phyloP scores from a whole-genome alignment of 2,113 vertebrate species.

The Sylvietta virens region DNA sequence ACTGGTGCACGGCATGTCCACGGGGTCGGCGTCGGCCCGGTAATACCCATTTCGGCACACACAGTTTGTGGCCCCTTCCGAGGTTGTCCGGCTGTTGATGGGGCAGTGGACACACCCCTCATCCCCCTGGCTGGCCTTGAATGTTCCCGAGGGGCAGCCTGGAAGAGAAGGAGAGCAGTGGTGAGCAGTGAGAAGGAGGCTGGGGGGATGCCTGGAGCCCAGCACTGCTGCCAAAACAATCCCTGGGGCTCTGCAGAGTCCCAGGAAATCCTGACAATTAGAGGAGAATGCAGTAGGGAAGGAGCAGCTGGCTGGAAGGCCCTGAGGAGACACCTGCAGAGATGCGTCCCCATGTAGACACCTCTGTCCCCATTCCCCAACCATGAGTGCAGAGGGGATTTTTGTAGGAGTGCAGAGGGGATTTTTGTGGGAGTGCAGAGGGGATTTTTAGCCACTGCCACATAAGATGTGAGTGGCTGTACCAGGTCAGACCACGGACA shows the following conservation, averaged over 20 bases:
- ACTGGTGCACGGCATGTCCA: slow-evolving; percentile 94
- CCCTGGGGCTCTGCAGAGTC: not conserved
- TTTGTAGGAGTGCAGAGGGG: fast-evolving
- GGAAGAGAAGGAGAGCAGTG: slow-evolving; percentile 1
- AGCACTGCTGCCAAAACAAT: not conserved
- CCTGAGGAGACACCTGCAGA: not conserved
- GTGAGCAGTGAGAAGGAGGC: not conserved
- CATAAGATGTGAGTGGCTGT: fast-evolving
- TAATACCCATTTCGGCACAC: slow-evolving; percentile 87
- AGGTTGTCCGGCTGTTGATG: slow-evolving; percentile 89
- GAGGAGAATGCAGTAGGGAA: not conserved
- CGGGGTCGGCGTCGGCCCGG: slow-evolving; percentile 83
- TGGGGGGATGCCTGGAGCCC: not conserved
- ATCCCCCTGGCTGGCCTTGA: slow-evolving; percentile 91
- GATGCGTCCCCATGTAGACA: no score
- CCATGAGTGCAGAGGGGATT: fast-evolving
- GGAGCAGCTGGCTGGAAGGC: not conserved
- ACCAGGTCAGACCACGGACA: not conserved
- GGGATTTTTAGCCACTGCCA: not conserved
- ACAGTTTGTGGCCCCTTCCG: slow-evolving; percentile 86
- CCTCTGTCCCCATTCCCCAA: not conserved
- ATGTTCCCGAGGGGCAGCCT: slow-evolving; percentile 87
- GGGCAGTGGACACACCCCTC: slow-evolving; percentile 86
- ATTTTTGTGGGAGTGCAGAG: not conserved
- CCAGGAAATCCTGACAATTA: not conserved